These are phyloP conservation scores for Tautogolabrus adspersus DNA, from an alignment of 2,113 vertebrate genomes.

Conservation along the genomic window DNA sequence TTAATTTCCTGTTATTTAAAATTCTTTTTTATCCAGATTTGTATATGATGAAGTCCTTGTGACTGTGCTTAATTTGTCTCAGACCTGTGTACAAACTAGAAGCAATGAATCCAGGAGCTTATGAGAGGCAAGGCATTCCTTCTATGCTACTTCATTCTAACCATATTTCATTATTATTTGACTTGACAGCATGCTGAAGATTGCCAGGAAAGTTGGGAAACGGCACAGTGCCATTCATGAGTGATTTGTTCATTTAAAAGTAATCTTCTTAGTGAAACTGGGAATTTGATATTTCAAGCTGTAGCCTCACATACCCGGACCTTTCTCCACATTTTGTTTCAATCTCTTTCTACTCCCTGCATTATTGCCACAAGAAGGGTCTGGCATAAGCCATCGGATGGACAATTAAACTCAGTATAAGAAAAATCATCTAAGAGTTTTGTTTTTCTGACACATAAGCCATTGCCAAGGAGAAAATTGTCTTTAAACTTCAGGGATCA, in stretches of 20 bases:
- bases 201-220: constrained; percentile 66
- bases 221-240: constrained; percentile 49
- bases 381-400: background rate
- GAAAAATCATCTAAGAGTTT: background rate
- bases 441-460: constrained; percentile 4
- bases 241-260: constrained; percentile 67
- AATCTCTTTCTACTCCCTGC: background rate
- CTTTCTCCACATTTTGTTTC: constrained; percentile 15
- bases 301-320: constrained; percentile 23
- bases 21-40: background rate
- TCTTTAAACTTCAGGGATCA: background rate
- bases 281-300: constrained; percentile 44
- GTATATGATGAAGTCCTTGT: background rate
- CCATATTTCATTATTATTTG: constrained; percentile 65
- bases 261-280: constrained; percentile 56
- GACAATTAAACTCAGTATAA: constrained; percentile 23
- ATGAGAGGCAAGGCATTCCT: constrained; percentile 56
- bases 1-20: background rate
- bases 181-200: constrained; percentile 53
- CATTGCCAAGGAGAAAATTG: background rate
- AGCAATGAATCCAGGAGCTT: constrained; percentile 52
- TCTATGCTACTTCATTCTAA: constrained; percentile 60
- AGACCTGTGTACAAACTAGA: constrained; percentile 35
- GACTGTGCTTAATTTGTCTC: constrained; percentile 18
- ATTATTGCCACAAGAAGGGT: constrained; percentile 4